Conservation (phyloP, 2,797 vertebrate genomes). For the Phylloscopus collybita region DNA sequence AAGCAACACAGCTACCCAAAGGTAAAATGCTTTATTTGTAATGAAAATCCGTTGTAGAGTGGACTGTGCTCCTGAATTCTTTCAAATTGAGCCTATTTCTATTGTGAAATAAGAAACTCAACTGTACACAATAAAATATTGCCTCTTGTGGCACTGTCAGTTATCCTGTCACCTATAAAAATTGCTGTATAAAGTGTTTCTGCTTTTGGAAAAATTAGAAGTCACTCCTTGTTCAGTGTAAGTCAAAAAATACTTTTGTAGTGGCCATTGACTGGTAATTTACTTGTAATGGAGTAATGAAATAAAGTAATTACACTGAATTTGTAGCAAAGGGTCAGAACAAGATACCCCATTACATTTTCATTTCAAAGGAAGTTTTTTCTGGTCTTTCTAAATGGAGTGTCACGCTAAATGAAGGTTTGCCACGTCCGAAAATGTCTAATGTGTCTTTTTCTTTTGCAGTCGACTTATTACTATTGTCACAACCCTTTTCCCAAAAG, state of each 20-base stretch:
- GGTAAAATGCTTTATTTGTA: constrained; percentile 77
- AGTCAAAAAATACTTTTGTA: background rate
- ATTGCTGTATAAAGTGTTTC: background rate
- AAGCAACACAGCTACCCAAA: constrained; percentile 98
- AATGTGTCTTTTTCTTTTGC: constrained; percentile 66
- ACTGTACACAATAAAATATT: background rate
- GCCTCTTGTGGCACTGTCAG: background rate
- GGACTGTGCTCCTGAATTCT: background rate
- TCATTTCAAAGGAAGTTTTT: constrained; percentile 10
- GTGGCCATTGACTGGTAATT: background rate
- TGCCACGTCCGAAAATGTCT: constrained; percentile 27
- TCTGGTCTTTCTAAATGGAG: background rate
- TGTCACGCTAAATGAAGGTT: constrained; percentile 9
- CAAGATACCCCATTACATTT: background rate
- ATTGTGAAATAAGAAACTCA: background rate
- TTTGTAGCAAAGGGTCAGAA: background rate
- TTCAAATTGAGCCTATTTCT: background rate
- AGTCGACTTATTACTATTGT: constrained; percentile 97
- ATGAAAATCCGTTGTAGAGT: background rate
- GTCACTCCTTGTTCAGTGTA: background rate
- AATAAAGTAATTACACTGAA: background rate
- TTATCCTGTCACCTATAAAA: background rate
- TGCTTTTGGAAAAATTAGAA: background rate
- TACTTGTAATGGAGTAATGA: background rate
- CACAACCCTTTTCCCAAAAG: constrained; percentile 97